These are phyloP conservation scores for Axis porcinus DNA, from an alignment of 2,113 vertebrate genomes.

Conservation along the genomic window DNA sequence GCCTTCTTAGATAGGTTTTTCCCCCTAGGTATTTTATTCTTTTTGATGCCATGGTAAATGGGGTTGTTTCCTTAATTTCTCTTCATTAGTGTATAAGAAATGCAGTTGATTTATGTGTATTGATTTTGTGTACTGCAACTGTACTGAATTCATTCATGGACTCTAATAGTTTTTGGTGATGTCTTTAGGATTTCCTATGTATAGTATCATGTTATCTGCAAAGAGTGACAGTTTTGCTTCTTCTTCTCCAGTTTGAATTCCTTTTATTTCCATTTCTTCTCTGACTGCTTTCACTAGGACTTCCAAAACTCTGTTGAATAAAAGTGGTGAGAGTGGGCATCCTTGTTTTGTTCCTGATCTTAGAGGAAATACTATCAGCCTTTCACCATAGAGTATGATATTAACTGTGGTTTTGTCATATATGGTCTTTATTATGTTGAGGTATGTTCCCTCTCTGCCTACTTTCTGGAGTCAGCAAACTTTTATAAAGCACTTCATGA, in stretches of 20 bases:
- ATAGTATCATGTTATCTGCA: background rate
- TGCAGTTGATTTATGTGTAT: background rate
- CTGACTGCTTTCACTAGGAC: background rate
- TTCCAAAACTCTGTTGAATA: background rate
- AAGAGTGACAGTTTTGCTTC: background rate
- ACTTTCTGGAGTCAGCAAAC: background rate
- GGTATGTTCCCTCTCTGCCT: background rate
- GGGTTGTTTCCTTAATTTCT: background rate
- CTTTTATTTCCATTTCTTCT: background rate
- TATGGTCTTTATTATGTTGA: background rate
- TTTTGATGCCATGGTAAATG: background rate
- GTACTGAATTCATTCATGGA: background rate
- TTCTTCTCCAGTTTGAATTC: background rate
- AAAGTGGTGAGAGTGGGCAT: background rate
- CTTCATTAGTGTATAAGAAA: background rate
- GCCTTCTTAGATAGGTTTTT: background rate
- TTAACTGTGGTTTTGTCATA: background rate
- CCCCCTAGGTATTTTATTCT: background rate
- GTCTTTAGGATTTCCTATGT: background rate
- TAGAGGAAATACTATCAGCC: background rate
- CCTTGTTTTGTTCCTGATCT: background rate
- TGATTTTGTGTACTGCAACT: background rate
- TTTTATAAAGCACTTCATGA: background rate
- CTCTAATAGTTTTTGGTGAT: background rate
- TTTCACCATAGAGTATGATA: background rate